phyloP scores from a whole-genome alignment of 2,113 vertebrate species.

The Pungitius pungitius region DNA sequence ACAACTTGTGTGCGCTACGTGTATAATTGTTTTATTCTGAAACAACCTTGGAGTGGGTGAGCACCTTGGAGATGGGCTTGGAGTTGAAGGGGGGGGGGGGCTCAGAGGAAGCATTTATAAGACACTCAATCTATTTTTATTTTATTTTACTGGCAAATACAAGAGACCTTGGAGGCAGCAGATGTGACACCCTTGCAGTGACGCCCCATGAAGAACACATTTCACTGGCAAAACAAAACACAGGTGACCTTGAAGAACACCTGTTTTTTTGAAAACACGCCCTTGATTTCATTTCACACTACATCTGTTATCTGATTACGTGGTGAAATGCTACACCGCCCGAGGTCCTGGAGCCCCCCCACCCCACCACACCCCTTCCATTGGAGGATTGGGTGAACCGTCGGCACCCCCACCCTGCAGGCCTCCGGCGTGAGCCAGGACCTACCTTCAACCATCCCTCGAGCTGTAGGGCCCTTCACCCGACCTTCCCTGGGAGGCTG shows the following conservation, averaged over 20 bases:
- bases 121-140: conserved; percentile 82
- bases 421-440: conserved; percentile 48
- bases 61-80: conserved; percentile 54
- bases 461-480: conserved; percentile 71
- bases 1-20: conserved; percentile 47
- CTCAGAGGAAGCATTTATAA: conserved; percentile 61
- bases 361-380: conserved; percentile 57
- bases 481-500: conserved; percentile 38
- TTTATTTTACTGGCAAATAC: conserved; percentile 77
- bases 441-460: conserved; percentile 50
- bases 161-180: conserved; percentile 68
- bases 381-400: conserved; percentile 39
- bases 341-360: conserved; percentile 10
- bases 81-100: background rate
- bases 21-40: conserved; percentile 77
- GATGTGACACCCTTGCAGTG: conserved; percentile 46
- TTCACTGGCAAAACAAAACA: conserved; percentile 44
- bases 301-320: conserved; percentile 75
- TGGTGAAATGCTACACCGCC: conserved; percentile 64
- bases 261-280: conserved; percentile 41
- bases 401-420: conserved; percentile 32
- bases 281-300: conserved; percentile 71
- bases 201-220: conserved; percentile 53
- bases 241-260: conserved; percentile 45
- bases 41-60: conserved; percentile 72